These are phyloP conservation scores for Pangasius macronema DNA, from an alignment of 2,797 vertebrate species.

Conservation along the genomic window DNA sequence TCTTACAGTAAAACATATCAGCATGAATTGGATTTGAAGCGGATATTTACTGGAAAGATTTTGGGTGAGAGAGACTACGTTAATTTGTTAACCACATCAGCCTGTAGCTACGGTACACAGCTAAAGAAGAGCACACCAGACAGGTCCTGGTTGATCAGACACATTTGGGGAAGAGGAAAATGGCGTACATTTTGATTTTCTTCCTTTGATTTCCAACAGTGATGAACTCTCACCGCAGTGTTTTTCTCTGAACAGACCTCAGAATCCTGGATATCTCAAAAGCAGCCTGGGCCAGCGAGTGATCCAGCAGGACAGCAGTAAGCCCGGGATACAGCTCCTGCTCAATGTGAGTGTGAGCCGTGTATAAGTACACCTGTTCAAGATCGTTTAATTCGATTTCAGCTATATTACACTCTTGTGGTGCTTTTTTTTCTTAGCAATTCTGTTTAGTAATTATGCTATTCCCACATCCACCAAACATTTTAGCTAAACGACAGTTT, in stretches of 20 bases:
- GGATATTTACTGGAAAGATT: background rate
- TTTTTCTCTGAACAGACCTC: constrained; percentile 21
- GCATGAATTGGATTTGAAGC: background rate
- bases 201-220: background rate
- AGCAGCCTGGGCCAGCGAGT: constrained; percentile 21
- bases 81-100: background rate
- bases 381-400: no score
- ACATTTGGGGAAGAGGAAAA: background rate
- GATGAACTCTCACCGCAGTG: background rate
- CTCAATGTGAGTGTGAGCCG: constrained; percentile 40
- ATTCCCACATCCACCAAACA: background rate
- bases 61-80: background rate
- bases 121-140: background rate
- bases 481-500: background rate
- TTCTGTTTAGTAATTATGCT: background rate
- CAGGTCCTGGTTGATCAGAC: background rate
- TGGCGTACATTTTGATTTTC: background rate
- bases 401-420: background rate
- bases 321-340: constrained; percentile 53
- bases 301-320: constrained; percentile 24
- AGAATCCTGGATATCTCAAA: constrained; percentile 43
- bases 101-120: background rate
- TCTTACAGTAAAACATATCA: background rate
- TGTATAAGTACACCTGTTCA: constrained; percentile 6
- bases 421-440: background rate